phyloP scores from a whole-genome alignment of 23 tunicate species.

The Halocynthia aurantium region DNA sequence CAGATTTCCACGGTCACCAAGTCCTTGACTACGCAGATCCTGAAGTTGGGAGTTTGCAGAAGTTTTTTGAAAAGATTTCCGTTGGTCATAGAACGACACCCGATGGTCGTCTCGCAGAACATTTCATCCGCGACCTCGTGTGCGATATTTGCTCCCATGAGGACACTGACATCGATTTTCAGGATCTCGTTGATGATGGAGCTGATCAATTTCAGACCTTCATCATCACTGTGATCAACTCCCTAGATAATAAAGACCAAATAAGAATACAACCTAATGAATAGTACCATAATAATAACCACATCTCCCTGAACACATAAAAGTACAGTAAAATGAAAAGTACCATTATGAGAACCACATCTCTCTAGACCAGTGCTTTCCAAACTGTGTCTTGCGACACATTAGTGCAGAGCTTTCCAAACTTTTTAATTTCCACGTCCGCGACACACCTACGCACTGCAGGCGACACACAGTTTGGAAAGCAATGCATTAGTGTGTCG shows the following conservation, averaged over 20 bases:
- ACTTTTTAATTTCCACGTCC: no score
- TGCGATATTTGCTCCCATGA: slow-evolving; percentile 99
- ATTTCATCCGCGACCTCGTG: slow-evolving; percentile 87
- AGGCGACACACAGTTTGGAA: no score
- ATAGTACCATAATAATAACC: neutral
- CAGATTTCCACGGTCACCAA: slow-evolving; percentile 89
- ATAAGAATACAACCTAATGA: neutral
- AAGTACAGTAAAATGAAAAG: no score
- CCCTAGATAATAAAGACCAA: slow-evolving; percentile 33
- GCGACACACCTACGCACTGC: no score
- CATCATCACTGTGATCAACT: slow-evolving; percentile 68
- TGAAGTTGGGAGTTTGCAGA: slow-evolving; percentile 71
- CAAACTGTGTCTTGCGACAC: no score
- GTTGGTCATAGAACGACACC: slow-evolving; percentile 37
- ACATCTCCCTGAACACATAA: no score
- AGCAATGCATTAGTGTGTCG: no score
- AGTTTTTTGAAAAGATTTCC: slow-evolving; percentile 77
- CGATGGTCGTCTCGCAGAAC: slow-evolving; percentile 96
- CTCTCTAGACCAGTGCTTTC: no score
- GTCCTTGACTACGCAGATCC: slow-evolving; percentile 76
- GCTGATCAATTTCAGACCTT: slow-evolving; percentile 86
- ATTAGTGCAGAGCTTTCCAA: no score
- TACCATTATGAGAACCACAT: no score
- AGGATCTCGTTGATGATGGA: slow-evolving; percentile 63
- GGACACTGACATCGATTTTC: slow-evolving; percentile 66